Evolutionary conservation across 2,797 vertebrate species (phyloP).

Genomic region (Salarias fasciatus): DNA sequence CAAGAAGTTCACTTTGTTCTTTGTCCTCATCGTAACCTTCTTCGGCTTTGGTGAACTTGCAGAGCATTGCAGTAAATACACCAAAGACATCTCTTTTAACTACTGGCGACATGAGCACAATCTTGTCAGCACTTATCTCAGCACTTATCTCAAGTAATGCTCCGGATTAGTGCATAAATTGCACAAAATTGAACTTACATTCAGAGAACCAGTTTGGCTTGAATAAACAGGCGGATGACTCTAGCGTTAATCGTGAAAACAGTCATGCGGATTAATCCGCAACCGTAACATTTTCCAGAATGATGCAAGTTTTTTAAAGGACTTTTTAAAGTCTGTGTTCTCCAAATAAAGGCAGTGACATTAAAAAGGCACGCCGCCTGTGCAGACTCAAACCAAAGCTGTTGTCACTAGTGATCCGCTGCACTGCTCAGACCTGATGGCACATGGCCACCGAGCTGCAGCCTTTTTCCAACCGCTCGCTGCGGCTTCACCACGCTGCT

Average conservation of each 20-base stretch:
- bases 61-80: constrained; percentile 36
- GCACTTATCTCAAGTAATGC: constrained; percentile 28
- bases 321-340: constrained; percentile 20
- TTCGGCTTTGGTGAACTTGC: constrained; percentile 17
- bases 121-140: constrained; percentile 43
- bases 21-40: constrained; percentile 11
- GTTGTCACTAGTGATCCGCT: constrained; percentile 41
- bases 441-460: constrained; percentile 51
- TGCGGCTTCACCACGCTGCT: constrained; percentile 56
- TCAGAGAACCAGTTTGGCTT: constrained; percentile 20
- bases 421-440: constrained; percentile 56
- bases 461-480: constrained; percentile 57
- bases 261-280: constrained; percentile 24
- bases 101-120: constrained; percentile 16
- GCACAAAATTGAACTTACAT: constrained; percentile 27
- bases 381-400: constrained; percentile 49
- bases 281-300: constrained; percentile 5
- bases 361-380: constrained; percentile 42
- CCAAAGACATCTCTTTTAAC: constrained; percentile 38
- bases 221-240: constrained; percentile 32
- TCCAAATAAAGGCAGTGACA: constrained; percentile 32
- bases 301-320: constrained; percentile 38
- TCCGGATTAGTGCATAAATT: constrained; percentile 33
- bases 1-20: constrained; percentile 26
- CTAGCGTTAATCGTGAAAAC: constrained; percentile 18